Conservation (phyloP, 1,140 invertebrate species). For the Platyscapa corneri region DNA sequence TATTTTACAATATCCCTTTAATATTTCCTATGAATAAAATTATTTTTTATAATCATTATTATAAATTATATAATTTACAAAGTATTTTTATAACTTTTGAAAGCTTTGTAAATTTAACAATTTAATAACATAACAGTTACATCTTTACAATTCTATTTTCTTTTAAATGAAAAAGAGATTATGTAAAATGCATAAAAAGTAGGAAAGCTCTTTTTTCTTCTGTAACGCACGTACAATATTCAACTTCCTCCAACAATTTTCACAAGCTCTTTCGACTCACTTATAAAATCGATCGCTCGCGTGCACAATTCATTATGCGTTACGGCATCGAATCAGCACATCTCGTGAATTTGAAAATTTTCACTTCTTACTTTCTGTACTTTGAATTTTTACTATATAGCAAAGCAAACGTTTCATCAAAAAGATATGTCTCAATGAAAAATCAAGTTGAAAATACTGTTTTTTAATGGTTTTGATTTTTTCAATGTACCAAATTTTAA, state of each 20-base stretch:
- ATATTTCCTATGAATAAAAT: too few species aligned
- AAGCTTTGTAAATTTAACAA: not conserved
- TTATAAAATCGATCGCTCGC: conserved; percentile 1
- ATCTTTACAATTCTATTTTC: not conserved
- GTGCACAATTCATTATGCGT: not conserved
- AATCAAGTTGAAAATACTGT: too few species aligned
- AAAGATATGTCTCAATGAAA: not conserved
- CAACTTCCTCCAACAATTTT: not conserved
- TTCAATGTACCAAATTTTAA: too few species aligned
- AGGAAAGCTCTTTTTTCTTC: not conserved
- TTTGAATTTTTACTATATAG: not conserved
- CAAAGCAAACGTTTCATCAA: not conserved
- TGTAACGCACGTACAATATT: not conserved
- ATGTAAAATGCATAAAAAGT: not conserved
- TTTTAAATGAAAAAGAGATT: not conserved
- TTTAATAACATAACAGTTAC: not conserved
- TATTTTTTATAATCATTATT: too few species aligned
- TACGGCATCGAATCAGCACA: not conserved
- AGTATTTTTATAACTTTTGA: not conserved
- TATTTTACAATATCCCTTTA: too few species aligned
- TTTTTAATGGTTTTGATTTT: too few species aligned
- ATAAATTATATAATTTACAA: not conserved
- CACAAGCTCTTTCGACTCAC: not conserved
- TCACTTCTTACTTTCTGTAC: not conserved
- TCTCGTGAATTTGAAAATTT: not conserved